Conservation (phyloP, 1,140 invertebrate species). For the Drosophila sturtevanti region DNA sequence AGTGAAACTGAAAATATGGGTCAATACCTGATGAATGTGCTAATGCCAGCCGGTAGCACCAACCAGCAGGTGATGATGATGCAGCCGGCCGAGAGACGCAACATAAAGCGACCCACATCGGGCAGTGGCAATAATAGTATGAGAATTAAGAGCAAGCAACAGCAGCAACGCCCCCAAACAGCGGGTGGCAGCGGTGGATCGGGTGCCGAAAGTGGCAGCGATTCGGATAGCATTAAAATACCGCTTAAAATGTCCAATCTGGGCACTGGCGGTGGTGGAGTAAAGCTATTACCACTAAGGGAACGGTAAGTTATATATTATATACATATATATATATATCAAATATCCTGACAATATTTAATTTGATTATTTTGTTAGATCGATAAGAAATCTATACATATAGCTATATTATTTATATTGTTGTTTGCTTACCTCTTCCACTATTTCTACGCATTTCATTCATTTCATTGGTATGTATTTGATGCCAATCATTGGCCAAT, state of each 20-base stretch:
- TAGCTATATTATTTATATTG: too few relatives aligned
- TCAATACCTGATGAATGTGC: constrained; percentile 81
- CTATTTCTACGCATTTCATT: neutral
- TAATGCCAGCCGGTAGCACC: constrained; percentile 48
- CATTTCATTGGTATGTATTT: neutral
- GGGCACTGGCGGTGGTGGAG: constrained; percentile 60
- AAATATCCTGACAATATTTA: too few relatives aligned
- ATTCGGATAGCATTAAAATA: constrained; percentile 87
- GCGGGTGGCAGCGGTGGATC: constrained; percentile 81
- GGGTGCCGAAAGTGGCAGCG: constrained; percentile 82
- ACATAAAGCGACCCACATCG: constrained; percentile 74
- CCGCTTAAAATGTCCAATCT: constrained; percentile 83
- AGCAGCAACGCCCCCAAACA: constrained; percentile 83
- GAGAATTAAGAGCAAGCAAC: constrained; percentile 37
- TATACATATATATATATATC: too few relatives aligned
- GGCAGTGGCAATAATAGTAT: constrained; percentile 66
- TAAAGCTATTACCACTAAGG: constrained; percentile 84
- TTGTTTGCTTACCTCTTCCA: neutral
- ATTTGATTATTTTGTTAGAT: neutral
- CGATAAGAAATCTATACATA: neutral
- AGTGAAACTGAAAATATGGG: constrained; percentile 84
- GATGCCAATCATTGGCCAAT: neutral
- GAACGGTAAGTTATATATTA: constrained; percentile 87
- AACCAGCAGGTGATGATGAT: constrained; percentile 61
- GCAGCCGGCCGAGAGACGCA: constrained; percentile 80